Conservation (phyloP, 2,113 vertebrate species). For the Vulpes lagopus region DNA sequence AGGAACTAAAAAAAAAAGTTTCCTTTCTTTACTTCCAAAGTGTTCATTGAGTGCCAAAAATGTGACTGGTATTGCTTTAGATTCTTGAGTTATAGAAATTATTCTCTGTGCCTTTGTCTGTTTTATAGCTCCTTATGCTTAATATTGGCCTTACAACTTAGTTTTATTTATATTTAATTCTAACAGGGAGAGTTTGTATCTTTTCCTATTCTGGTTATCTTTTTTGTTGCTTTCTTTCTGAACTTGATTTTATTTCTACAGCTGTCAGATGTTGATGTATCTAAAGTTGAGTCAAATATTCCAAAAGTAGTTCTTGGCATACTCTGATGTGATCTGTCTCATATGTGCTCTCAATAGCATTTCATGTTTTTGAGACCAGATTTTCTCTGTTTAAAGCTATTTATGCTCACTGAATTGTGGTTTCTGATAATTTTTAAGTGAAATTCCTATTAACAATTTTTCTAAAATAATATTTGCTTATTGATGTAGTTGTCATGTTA, state of each 20-base stretch:
- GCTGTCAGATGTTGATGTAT: constrained; percentile 48
- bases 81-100: constrained; percentile 29
- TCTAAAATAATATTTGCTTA: neutral
- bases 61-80: neutral
- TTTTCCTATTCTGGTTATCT: constrained; percentile 29
- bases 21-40: neutral
- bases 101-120: neutral
- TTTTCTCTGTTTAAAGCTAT: constrained; percentile 49
- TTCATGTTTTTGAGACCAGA: constrained; percentile 41
- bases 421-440: constrained; percentile 12
- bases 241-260: constrained; percentile 1
- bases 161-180: constrained; percentile 58
- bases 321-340: constrained; percentile 41
- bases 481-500: neutral
- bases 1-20: constrained; percentile 47
- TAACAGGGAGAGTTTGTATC: neutral
- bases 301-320: constrained; percentile 8
- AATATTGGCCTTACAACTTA: constrained; percentile 47
- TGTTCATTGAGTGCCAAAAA: neutral
- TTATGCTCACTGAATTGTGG: constrained; percentile 48
- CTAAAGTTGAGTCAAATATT: constrained; percentile 46
- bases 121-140: constrained; percentile 52
- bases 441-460: constrained; percentile 43
- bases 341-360: neutral
- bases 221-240: constrained; percentile 55